A percentile compares a stretch with the other conserved stretches of the same genome.
These are phyloP conservation scores for Liolophura sinensis DNA, from an alignment of 1,140 invertebrate species.

Conservation along the genomic window DNA sequence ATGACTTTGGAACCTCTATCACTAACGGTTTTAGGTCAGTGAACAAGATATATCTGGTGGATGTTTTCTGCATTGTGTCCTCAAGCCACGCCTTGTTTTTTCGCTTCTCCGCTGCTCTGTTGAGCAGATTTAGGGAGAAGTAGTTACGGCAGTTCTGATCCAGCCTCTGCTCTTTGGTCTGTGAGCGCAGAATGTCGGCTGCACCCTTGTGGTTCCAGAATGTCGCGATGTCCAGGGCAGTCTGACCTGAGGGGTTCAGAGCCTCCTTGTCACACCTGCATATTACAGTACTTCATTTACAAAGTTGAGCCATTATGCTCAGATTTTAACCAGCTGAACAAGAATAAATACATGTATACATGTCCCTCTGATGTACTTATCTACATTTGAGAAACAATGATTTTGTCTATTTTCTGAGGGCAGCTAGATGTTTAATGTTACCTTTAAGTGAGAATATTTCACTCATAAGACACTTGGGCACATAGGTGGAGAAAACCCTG, in stretches of 20 bases:
- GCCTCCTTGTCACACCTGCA: slow-evolving; percentile 42
- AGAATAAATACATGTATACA: too few species aligned
- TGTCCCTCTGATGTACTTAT: too few species aligned
- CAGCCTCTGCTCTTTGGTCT: slow-evolving; percentile 24
- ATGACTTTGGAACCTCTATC: slow-evolving; percentile 3
- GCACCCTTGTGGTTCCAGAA: slow-evolving; percentile 50
- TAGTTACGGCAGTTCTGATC: slow-evolving; percentile 42
- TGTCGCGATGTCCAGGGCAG: slow-evolving; percentile 49
- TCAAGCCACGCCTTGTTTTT: slow-evolving; percentile 45
- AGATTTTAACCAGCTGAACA: too few species aligned
- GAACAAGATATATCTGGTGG: slow-evolving; percentile 47
- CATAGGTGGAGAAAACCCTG: too few species aligned
- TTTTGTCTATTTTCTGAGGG: too few species aligned
- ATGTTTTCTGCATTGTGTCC: slow-evolving; percentile 26
- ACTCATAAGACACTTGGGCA: too few species aligned
- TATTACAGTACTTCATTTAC: slow-evolving; percentile 1
- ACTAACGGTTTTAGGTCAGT: slow-evolving; percentile 37
- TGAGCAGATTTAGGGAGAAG: slow-evolving; percentile 42
- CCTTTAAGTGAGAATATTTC: too few species aligned
- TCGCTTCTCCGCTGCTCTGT: slow-evolving; percentile 44
- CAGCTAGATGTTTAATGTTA: too few species aligned
- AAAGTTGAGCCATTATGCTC: too few species aligned
- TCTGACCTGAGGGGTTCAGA: slow-evolving; percentile 50
- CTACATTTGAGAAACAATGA: too few species aligned
- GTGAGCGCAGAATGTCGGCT: slow-evolving; percentile 24